A percentile compares a stretch with the other conserved stretches of the same genome.
Conservation (phyloP, 2,113 vertebrate genomes). For the Bubo bubo region DNA sequence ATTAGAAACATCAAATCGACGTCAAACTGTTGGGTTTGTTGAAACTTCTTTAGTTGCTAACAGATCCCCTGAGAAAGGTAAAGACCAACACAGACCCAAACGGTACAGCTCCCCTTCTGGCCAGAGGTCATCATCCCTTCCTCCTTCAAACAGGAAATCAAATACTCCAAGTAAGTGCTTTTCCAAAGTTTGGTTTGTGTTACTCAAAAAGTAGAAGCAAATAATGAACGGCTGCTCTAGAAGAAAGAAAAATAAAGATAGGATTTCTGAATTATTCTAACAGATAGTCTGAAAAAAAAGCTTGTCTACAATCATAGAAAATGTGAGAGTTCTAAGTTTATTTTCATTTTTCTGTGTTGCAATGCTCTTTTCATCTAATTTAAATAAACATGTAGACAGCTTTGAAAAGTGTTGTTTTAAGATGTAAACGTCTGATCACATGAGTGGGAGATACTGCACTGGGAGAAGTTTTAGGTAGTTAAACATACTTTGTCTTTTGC, state of each 20-base stretch:
- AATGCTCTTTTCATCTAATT: not conserved
- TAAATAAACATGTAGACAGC: not conserved
- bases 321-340: not conserved
- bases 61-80: conserved; percentile 74
- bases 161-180: conserved; percentile 82
- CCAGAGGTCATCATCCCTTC: conserved; percentile 90
- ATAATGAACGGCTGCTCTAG: not conserved
- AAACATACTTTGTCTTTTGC: conserved; percentile 35
- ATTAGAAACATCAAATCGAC: conserved; percentile 77
- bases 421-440: not conserved
- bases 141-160: conserved; percentile 83
- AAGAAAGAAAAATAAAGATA: not conserved
- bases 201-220: not conserved
- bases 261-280: not conserved
- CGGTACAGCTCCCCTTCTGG: conserved; percentile 81
- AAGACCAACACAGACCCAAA: conserved; percentile 77
- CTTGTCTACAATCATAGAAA: not conserved
- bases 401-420: not conserved
- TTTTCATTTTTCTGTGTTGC: not conserved
- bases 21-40: conserved; percentile 78
- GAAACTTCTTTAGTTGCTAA: conserved; percentile 70
- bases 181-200: not conserved
- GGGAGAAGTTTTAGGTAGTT: not conserved
- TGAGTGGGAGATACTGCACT: not conserved
- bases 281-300: not conserved